Percentiles rank a stretch among this genome's conserved stretches.
Evolutionary conservation across 2,888 invertebrate genomes (phyloP).

Genomic region (Thera obeliscata): DNA sequence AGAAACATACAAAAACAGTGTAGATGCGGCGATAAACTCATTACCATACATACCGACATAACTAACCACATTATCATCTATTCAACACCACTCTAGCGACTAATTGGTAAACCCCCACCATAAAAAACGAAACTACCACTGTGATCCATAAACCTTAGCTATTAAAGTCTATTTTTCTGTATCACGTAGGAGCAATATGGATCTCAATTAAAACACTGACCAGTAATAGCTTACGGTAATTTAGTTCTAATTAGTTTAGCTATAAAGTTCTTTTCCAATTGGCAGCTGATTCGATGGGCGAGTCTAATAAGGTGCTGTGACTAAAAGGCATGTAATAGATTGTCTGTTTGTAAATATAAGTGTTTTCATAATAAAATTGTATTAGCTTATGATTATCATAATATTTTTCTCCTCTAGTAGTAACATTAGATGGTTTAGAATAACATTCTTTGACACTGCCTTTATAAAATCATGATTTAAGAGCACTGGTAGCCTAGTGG

Average conservation of each 20-base stretch:
- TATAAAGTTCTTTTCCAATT: conserved; percentile 17
- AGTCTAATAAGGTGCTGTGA: conserved; percentile 16
- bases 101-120: conserved; percentile 23
- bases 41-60: conserved; percentile 24
- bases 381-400: conserved; percentile 38
- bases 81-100: conserved; percentile 28
- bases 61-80: conserved; percentile 17
- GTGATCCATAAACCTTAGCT: not conserved
- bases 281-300: conserved; percentile 15
- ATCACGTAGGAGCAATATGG: conserved; percentile 22
- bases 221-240: conserved; percentile 12
- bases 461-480: conserved; percentile 1
- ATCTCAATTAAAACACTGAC: conserved; percentile 26
- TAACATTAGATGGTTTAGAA: conserved; percentile 30
- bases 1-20: conserved; percentile 17
- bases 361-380: conserved; percentile 38
- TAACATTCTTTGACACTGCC: conserved; percentile 17
- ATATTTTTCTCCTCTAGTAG: conserved; percentile 38
- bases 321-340: conserved; percentile 30
- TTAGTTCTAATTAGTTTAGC: not conserved
- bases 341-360: conserved; percentile 35
- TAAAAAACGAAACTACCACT: conserved; percentile 1
- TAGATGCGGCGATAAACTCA: conserved; percentile 21
- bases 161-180: conserved; percentile 9
- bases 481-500: too few relatives aligned